Evolutionary conservation across 2,113 vertebrate species (phyloP), one percentile per base, ranked within the genome.

Genomic region (Zosterops lateralis): DNA sequence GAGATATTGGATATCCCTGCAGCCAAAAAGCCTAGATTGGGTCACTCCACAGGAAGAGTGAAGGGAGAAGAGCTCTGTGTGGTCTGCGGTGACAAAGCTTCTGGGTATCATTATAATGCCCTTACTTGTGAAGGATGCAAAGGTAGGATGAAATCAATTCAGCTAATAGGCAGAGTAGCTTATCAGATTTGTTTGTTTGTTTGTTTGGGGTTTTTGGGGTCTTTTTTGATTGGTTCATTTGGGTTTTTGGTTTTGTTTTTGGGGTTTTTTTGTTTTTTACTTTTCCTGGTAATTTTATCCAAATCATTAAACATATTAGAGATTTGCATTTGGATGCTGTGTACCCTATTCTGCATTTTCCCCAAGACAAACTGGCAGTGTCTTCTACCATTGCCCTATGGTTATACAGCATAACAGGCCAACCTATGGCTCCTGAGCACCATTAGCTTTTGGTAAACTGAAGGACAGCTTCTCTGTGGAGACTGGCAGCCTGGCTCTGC

Each of bases 41-140:
- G 98, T 40, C 67, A 97, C 8, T 98, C 98, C 20, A 82, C 94
- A 0, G 99, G 98, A 87, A 97, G 98, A 93, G 96, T 98, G 53
- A 99, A 99, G 98, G 99, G 99, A 77, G 98, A 99, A 83, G 99
- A 99, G 96, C 97, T 99, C 61, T 99, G 99, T 85, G 99, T 99
- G 18, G 99, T 99, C 82, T 99, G 99, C 22, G 99, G 99, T 82
- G 99, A 99, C 98, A 99, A 99, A 96, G 99, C 99, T 7, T 99
- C 99, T 31, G 99, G 99, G 48, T 99, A 99, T 89, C 99, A 99
- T 92, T 99, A 99, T 91, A 99, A 99, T 3, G 99, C 99, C 26
- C 98, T 99, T 50, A 99, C 99, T 77, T 99, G 99, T 94, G 99
- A 99, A 93, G 99, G 99, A 36, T 99, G 99, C 92, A 99, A 99